A percentile compares a stretch with the other conserved stretches of the same genome.
Evolutionary conservation across 2,888 invertebrate genomes (phyloP).

Genomic region (Parascotia fuliginaria): DNA sequence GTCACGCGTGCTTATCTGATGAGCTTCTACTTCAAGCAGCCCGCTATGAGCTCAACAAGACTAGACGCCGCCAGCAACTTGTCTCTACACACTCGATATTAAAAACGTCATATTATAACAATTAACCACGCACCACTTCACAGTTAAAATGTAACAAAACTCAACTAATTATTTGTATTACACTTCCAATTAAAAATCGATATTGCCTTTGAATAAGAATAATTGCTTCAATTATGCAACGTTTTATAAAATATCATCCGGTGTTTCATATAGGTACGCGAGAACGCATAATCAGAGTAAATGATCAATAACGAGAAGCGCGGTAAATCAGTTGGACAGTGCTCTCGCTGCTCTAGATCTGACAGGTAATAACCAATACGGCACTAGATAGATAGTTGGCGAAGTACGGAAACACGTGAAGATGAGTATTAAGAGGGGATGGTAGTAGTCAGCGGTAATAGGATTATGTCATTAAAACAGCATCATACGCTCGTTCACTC

Average conservation of each 20-base stretch:
- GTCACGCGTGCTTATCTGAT: slow-evolving; percentile 61
- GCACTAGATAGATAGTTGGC: slow-evolving; percentile 53
- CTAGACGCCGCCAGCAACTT: slow-evolving; percentile 14
- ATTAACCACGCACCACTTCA: slow-evolving; percentile 6
- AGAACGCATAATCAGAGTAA: slow-evolving; percentile 58
- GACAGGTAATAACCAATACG: slow-evolving; percentile 64
- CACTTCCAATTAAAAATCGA: slow-evolving; percentile 42
- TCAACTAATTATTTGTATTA: slow-evolving; percentile 31
- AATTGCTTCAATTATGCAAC: slow-evolving; percentile 56
- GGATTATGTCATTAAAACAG: slow-evolving; percentile 82
- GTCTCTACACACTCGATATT: not conserved
- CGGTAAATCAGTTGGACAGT: slow-evolving; percentile 52
- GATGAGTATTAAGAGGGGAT: slow-evolving; percentile 67
- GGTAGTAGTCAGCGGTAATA: slow-evolving; percentile 74
- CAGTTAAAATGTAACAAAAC: slow-evolving; percentile 11
- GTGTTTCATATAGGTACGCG: slow-evolving; percentile 44
- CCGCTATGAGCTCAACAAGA: slow-evolving; percentile 20
- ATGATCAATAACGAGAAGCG: slow-evolving; percentile 62
- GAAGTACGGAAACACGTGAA: slow-evolving; percentile 59
- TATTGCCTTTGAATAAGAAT: slow-evolving; percentile 42
- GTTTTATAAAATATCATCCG: slow-evolving; percentile 52
- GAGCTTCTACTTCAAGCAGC: slow-evolving; percentile 47
- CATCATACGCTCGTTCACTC: slow-evolving; percentile 69
- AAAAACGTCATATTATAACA: not conserved
- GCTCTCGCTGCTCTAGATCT: slow-evolving; percentile 54